Conservation (phyloP, 2,797 vertebrate species). For the Urocyon cinereoargenteus region DNA sequence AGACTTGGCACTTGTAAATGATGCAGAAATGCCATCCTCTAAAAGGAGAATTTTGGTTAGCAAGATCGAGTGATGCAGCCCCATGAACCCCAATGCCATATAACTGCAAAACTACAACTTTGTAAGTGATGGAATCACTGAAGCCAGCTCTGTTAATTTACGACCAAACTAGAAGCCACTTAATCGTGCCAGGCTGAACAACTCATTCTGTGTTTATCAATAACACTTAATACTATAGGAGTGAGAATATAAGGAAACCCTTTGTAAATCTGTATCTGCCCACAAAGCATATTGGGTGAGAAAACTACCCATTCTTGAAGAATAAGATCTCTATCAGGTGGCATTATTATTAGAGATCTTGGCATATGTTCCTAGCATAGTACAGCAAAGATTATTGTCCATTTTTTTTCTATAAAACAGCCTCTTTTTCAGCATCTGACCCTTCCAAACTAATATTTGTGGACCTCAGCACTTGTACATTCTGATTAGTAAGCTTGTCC, state of each 20-base stretch:
- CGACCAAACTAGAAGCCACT: background rate
- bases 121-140: background rate
- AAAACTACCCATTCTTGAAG: background rate
- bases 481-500: background rate
- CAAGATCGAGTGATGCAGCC: background rate
- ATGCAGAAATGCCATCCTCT: constrained; percentile 90
- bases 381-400: background rate
- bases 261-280: background rate
- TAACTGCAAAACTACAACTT: too few species aligned
- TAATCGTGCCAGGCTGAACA: background rate
- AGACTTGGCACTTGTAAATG: constrained; percentile 92
- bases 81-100: background rate
- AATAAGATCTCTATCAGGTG: background rate
- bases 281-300: background rate
- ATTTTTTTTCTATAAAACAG: background rate
- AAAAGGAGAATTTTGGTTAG: constrained; percentile 66
- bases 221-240: background rate
- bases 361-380: background rate
- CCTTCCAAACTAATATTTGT: background rate
- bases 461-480: background rate
- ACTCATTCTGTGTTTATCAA: background rate
- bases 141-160: background rate
- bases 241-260: background rate
- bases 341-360: background rate
- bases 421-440: background rate